Evolutionary conservation across 2,888 invertebrate species (phyloP), one percentile per base, ranked within the genome.

Genomic region (Rhagonycha lutea): DNA sequence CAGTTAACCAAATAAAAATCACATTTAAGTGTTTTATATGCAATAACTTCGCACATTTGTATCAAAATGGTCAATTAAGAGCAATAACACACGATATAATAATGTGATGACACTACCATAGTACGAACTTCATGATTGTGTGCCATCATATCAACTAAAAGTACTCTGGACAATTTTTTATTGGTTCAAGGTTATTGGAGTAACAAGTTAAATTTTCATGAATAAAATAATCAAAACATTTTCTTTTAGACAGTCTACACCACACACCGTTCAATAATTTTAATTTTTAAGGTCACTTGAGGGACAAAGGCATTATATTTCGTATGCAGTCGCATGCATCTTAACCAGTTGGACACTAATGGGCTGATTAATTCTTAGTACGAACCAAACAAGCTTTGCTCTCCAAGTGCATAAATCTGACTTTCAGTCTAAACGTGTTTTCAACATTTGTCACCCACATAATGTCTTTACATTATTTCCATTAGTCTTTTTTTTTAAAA

Each of bases 1-100:
- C 84, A 80, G 80, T 84, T 83, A 84, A 83, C 82, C 83, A 85
- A 83, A 84, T 84, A 82, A 84, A 83, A 83, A 83, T 83, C 80
- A 78, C 83, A 80, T 82, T 81, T 80, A 78, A 79, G 80, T 82
- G 83, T 83, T 84, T 84, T 84, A 84, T 84, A 81, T 77, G 80
- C 82, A 75, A 82, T 84, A 82, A 82, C 81, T 80, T 77, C 75
- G 80, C 81, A 81, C 80, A 81, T 80, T 82, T 80, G 82, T 83
- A 84, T 84, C 83, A 83, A 84, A 83, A 82, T 80, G 82, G 80
- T 80, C 81, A 81, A 82, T 84, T 82, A 82, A 80, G 81, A 81
- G 81, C 81, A 83, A 82, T 83, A 83, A 83, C 79, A 80, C 77
- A 82, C 80, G 82, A 83, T 83, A 83, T 81, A 81, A 81, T 81